Percentiles rank a stretch among this genome's conserved stretches.
These are phyloP conservation scores for Tyto alba DNA, from an alignment of 2,113 vertebrate genomes.

Conservation along the genomic window DNA sequence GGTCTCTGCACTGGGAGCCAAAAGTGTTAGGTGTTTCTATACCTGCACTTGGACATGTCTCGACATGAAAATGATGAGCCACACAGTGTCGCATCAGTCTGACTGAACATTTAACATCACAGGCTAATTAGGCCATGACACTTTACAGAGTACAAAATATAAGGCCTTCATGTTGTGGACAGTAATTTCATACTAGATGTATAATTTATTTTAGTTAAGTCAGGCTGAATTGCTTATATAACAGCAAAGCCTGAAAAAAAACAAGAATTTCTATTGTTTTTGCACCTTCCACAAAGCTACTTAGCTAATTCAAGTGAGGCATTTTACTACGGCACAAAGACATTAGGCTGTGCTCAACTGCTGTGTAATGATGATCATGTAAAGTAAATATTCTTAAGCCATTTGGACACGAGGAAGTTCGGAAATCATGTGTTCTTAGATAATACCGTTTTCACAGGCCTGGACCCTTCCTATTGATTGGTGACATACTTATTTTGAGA, in stretches of 20 bases:
- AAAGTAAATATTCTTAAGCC: not conserved
- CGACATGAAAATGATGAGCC: not conserved
- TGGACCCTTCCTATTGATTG: not conserved
- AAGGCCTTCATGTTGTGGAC: not conserved
- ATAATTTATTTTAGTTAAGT: not conserved
- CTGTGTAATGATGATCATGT: not conserved
- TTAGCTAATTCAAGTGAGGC: not conserved
- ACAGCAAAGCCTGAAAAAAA: not conserved
- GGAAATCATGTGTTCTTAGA: not conserved
- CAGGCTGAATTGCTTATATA: not conserved
- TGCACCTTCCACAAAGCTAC: not conserved
- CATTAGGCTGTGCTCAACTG: not conserved
- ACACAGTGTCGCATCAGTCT: not conserved
- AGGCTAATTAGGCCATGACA: not conserved
- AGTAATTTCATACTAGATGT: not conserved
- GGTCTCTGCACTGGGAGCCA: not conserved
- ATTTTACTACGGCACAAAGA: not conserved
- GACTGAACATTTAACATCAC: not conserved
- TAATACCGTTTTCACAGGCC: not conserved
- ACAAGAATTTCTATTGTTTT: not conserved
- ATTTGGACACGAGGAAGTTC: not conserved
- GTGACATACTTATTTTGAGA: not conserved
- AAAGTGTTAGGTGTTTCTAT: not conserved
- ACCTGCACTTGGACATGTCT: accelerated
- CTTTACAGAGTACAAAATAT: not conserved